Evolutionary conservation across 2,797 vertebrate species (phyloP).

Genomic region (Fistularia commersonii): DNA sequence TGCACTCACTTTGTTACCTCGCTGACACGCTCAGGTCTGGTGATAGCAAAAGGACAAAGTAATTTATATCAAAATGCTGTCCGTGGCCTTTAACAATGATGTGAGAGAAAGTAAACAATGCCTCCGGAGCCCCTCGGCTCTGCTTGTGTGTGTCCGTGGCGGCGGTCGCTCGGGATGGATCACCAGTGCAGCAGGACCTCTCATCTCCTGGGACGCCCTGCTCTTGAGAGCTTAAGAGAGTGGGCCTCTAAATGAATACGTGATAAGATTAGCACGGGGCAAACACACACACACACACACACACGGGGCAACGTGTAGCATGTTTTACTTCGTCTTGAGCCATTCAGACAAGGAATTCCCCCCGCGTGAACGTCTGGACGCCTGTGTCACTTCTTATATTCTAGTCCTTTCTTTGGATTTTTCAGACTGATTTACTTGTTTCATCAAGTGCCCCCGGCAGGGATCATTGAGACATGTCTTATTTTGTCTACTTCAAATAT

Average conservation of each 20-base stretch:
- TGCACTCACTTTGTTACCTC: no score
- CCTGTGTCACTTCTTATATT: slow-evolving; percentile 14
- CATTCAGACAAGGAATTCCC: slow-evolving; percentile 35
- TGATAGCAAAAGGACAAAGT: no score
- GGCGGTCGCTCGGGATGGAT: slow-evolving; percentile 42
- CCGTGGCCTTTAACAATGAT: slow-evolving; percentile 36
- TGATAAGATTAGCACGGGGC: slow-evolving; percentile 61
- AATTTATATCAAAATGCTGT: slow-evolving; percentile 48
- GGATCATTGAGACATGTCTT: no score
- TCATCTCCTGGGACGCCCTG: slow-evolving; percentile 34
- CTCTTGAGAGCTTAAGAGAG: slow-evolving; percentile 46
- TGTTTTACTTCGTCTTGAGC: slow-evolving; percentile 38
- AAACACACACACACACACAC: slow-evolving; percentile 37
- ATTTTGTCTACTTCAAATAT: no score
- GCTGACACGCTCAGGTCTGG: no score
- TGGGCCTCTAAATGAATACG: slow-evolving; percentile 57
- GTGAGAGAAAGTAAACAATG: slow-evolving; percentile 58
- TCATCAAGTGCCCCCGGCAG: no score
- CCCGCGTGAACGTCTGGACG: slow-evolving; percentile 38
- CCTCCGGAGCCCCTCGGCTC: no score
- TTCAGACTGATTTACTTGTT: not conserved
- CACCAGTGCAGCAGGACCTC: slow-evolving; percentile 24
- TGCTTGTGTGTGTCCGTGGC: slow-evolving; percentile 31
- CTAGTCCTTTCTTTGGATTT: slow-evolving; percentile 12
- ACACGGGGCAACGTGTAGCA: slow-evolving; percentile 32